These are phyloP conservation scores for Chondrosia reniformis DNA, from an alignment of 37 sponge, comb jelly and placozoan species.

Conservation along the genomic window DNA sequence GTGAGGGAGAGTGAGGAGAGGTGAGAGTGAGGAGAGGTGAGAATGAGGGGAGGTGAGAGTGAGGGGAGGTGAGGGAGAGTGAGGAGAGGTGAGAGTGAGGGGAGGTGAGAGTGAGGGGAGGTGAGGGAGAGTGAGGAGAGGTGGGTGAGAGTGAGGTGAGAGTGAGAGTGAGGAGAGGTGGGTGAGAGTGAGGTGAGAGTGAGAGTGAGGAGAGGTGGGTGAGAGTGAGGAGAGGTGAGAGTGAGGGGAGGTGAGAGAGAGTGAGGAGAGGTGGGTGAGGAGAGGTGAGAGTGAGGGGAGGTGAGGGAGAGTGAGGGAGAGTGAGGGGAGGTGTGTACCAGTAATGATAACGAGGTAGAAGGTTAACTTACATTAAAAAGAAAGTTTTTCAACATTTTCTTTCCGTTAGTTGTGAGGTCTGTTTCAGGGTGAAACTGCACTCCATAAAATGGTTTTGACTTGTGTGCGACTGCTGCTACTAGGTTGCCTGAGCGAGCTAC, in stretches of 20 bases:
- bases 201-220: no score
- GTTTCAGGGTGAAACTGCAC: conserved; percentile 95
- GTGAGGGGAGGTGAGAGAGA: not conserved
- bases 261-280: not conserved
- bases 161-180: no score
- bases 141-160: no score
- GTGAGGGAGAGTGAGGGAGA: not conserved
- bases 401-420: conserved; percentile 68
- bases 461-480: conserved; percentile 65
- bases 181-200: no score
- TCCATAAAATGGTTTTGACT: conserved; percentile 54
- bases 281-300: not conserved
- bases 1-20: not conserved
- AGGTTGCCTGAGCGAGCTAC: conserved; percentile 43
- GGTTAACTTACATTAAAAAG: conserved; percentile 43
- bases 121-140: no score
- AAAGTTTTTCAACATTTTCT: conserved; percentile 71
- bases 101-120: no score
- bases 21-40: no score
- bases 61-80: no score
- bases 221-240: not conserved
- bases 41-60: no score
- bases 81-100: no score
- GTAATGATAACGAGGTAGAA: no score
- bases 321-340: not conserved